These are phyloP conservation scores for Gymnocheta viridis DNA, from an alignment of 2,888 invertebrate species.

Conservation along the genomic window DNA sequence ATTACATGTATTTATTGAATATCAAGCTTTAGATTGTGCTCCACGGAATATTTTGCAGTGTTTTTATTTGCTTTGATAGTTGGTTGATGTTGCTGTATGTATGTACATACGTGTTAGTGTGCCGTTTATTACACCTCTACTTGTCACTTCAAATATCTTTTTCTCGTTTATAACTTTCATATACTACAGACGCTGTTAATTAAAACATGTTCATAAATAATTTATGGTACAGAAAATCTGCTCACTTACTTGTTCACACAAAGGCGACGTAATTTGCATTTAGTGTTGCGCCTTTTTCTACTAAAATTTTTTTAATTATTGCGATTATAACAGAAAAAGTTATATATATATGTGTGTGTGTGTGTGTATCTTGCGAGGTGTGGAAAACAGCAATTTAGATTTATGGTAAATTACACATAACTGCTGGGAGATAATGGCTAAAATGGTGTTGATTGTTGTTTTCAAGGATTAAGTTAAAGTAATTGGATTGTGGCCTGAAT, in stretches of 20 bases:
- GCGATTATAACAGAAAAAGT: neutral
- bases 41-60: conserved; percentile 18
- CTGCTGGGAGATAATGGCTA: conserved; percentile 16
- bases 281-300: conserved; percentile 25
- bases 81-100: neutral
- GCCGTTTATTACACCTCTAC: conserved; percentile 7
- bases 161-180: conserved; percentile 21
- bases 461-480: neutral
- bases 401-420: conserved; percentile 41
- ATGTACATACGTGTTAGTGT: neutral
- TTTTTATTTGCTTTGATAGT: conserved; percentile 35
- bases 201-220: conserved; percentile 66
- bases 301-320: conserved; percentile 3
- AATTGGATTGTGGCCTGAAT: neutral
- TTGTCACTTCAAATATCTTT: conserved; percentile 43
- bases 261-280: conserved; percentile 46
- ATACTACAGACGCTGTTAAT: conserved; percentile 55
- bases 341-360: neutral
- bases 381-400: conserved; percentile 27
- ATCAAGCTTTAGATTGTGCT: conserved; percentile 47
- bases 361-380: neutral
- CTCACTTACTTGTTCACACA: conserved; percentile 26
- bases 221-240: conserved; percentile 60
- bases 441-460: neutral
- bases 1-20: conserved; percentile 66